These are phyloP conservation scores for Lissonota sp. DNA, from an alignment of 2,888 invertebrate species.

Conservation along the genomic window DNA sequence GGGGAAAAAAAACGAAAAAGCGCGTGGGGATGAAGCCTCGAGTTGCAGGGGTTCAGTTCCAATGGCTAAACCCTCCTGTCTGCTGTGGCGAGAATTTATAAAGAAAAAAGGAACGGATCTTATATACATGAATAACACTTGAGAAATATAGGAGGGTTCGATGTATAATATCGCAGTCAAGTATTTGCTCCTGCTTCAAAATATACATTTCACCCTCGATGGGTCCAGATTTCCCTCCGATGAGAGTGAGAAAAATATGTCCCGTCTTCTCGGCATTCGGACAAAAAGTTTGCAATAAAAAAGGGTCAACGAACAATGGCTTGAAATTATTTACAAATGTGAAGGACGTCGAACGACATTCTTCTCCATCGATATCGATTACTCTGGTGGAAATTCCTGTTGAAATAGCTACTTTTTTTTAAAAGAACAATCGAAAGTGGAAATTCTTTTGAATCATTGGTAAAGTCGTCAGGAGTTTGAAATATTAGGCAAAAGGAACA, in stretches of 20 bases:
- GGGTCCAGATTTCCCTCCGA: background rate
- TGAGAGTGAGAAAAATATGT: background rate
- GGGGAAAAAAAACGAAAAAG: slow-evolving; percentile 23
- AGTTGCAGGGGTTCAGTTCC: slow-evolving; percentile 45
- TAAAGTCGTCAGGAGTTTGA: no score
- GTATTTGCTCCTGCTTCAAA: slow-evolving; percentile 24
- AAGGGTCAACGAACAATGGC: background rate
- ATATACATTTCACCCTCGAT: slow-evolving; percentile 6
- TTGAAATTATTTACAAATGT: background rate
- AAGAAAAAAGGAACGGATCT: slow-evolving; percentile 37
- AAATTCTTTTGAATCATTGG: no score
- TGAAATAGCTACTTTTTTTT: no score
- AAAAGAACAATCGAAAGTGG: no score
- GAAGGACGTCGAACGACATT: no score
- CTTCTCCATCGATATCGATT: no score
- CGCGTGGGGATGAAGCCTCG: background rate
- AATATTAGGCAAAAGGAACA: no score
- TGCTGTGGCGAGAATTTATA: slow-evolving; percentile 11
- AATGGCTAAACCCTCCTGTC: slow-evolving; percentile 29
- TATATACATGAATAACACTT: slow-evolving; percentile 12
- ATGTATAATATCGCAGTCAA: slow-evolving; percentile 6
- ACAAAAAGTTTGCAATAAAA: background rate
- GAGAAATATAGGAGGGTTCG: slow-evolving; percentile 28
- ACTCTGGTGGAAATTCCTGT: no score
- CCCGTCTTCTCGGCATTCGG: background rate